These are phyloP conservation scores for Priocnemis perturbator DNA, from an alignment of 2,888 invertebrate genomes.

Conservation along the genomic window DNA sequence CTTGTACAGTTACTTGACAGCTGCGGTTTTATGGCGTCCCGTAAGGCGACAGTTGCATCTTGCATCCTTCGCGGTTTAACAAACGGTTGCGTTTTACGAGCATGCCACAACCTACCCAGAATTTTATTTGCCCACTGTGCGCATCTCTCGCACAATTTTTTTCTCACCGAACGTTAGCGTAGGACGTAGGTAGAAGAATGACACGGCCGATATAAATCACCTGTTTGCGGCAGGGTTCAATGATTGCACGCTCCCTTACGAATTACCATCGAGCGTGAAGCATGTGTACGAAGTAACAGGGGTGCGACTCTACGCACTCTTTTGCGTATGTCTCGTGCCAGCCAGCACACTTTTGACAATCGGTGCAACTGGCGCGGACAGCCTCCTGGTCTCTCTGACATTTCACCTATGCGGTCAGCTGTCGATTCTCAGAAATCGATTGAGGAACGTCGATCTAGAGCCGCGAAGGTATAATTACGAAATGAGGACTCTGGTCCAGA, in stretches of 20 bases:
- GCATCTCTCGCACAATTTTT: slow-evolving; percentile 17
- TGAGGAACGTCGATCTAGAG: slow-evolving; percentile 22
- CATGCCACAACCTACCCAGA: slow-evolving; percentile 30
- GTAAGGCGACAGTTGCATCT: slow-evolving; percentile 40
- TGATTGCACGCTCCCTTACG: slow-evolving; percentile 45
- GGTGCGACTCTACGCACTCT: slow-evolving; percentile 31
- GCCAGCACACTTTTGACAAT: slow-evolving; percentile 37
- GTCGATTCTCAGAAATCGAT: slow-evolving; percentile 34
- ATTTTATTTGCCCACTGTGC: slow-evolving; percentile 40
- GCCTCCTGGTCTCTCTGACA: slow-evolving; percentile 42
- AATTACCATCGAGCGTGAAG: slow-evolving; percentile 36
- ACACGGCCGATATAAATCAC: not conserved
- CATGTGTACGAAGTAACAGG: slow-evolving; percentile 39
- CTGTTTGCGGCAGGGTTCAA: slow-evolving; percentile 25
- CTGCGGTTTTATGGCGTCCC: slow-evolving; percentile 34
- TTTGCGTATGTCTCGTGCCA: slow-evolving; percentile 43
- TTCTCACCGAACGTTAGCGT: not conserved
- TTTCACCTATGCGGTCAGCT: slow-evolving; percentile 47
- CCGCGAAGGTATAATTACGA: slow-evolving; percentile 23
- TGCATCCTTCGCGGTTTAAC: slow-evolving; percentile 36
- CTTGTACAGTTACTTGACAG: slow-evolving; percentile 35
- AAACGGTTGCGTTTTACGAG: slow-evolving; percentile 37
- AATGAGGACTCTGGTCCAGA: slow-evolving; percentile 39
- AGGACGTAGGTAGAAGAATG: not conserved
- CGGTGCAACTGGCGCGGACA: slow-evolving; percentile 45